phyloP scores from a whole-genome alignment of 2,113 vertebrate species.

The Thoracochromis brauschi region DNA sequence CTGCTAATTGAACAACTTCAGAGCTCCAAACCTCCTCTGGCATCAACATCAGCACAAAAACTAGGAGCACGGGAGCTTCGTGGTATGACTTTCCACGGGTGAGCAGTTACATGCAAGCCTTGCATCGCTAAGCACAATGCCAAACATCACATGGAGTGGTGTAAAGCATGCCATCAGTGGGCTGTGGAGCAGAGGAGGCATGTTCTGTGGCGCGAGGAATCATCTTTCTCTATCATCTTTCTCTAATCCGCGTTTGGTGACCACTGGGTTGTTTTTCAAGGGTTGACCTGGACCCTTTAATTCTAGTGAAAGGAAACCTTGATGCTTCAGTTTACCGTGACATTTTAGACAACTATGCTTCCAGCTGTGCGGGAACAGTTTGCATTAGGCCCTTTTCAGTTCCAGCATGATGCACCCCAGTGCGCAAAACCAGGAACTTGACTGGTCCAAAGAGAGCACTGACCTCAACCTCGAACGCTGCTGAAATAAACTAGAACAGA shows the following conservation, averaged over 20 bases:
- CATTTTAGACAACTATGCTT: rapidly evolving
- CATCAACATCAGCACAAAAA: background rate
- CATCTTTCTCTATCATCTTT: rapidly evolving
- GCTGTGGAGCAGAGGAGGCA: background rate
- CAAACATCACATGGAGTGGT: background rate
- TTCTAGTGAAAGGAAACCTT: background rate
- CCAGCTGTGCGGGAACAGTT: background rate
- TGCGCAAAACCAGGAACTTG: background rate
- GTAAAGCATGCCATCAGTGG: background rate
- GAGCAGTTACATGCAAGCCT: background rate
- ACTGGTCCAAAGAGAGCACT: background rate
- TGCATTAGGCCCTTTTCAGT: background rate
- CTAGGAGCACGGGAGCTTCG: background rate
- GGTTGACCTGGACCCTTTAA: background rate
- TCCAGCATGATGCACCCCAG: background rate
- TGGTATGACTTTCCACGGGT: rapidly evolving
- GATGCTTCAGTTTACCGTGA: background rate
- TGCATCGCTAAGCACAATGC: rapidly evolving
- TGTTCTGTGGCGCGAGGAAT: rapidly evolving
- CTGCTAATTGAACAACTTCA: background rate
- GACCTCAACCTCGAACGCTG: rapidly evolving
- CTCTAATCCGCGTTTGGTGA: rapidly evolving
- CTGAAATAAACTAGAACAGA: background rate
- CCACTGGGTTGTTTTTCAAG: rapidly evolving
- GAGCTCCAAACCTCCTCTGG: background rate